A percentile compares a stretch with the other conserved stretches of the same genome.
Evolutionary conservation across 2,888 invertebrate species (phyloP).

Genomic region (Petrophora chlorosata): DNA sequence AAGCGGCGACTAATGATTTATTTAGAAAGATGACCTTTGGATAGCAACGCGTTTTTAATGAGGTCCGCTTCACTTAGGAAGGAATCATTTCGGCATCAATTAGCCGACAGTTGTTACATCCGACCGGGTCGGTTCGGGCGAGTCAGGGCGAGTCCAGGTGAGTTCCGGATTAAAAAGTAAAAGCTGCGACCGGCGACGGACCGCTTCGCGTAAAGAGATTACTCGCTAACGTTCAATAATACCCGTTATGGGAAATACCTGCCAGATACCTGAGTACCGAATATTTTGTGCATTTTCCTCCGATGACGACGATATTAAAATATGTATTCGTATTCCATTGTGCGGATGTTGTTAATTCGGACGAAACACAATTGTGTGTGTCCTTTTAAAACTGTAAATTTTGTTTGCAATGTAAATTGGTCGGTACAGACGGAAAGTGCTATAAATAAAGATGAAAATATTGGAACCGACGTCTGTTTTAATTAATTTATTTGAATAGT

Average conservation of each 20-base stretch:
- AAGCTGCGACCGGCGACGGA: conserved; percentile 19
- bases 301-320: no score
- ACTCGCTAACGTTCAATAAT: conserved; percentile 47
- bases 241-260: conserved; percentile 43
- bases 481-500: no score
- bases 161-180: conserved; percentile 43
- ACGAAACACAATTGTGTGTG: no score
- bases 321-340: no score
- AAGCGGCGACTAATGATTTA: not conserved
- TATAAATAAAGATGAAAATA: no score
- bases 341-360: no score
- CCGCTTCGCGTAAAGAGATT: conserved; percentile 40
- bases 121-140: conserved; percentile 1
- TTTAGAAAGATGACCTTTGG: conserved; percentile 2
- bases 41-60: conserved; percentile 26
- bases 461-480: no score
- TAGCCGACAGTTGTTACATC: conserved; percentile 14
- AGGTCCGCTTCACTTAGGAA: conserved; percentile 26
- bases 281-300: conserved; percentile 17
- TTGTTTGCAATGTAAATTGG: no score
- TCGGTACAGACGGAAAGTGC: no score
- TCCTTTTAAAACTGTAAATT: no score
- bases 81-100: conserved; percentile 23
- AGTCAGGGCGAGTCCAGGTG: not conserved
- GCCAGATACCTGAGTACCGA: conserved; percentile 29